These are phyloP conservation scores for Lamellibrachia luymesi DNA, from an alignment of 1,140 invertebrate genomes.

Conservation along the genomic window DNA sequence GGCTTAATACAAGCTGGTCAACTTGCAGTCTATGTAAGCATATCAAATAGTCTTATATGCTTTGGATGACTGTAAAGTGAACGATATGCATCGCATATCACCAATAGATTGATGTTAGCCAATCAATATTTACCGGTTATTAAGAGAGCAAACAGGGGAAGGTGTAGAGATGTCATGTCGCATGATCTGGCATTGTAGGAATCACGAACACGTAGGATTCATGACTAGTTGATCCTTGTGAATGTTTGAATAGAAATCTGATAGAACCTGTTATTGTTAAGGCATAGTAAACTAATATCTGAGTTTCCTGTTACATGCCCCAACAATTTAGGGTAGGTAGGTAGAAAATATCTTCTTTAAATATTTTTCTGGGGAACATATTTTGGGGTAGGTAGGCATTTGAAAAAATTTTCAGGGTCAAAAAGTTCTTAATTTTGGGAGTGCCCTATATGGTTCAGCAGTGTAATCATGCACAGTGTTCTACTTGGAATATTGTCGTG, in stretches of 20 bases:
- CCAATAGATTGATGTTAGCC: not conserved
- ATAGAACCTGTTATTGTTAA: too few species aligned
- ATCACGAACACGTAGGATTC: not conserved
- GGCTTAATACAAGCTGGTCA: not conserved
- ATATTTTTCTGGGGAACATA: too few species aligned
- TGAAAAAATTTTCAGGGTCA: too few species aligned
- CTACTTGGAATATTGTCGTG: too few species aligned
- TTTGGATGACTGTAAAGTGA: not conserved
- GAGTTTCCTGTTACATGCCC: too few species aligned
- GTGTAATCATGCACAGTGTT: too few species aligned
- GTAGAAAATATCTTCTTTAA: too few species aligned
- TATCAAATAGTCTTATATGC: not conserved
- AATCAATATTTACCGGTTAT: not conserved
- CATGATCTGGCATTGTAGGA: not conserved
- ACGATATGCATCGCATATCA: not conserved
- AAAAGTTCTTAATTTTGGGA: too few species aligned
- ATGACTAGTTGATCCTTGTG: not conserved
- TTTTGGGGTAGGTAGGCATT: too few species aligned
- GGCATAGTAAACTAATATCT: too few species aligned
- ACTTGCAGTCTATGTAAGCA: not conserved
- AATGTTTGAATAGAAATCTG: not conserved
- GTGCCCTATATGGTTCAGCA: too few species aligned
- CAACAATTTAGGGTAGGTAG: too few species aligned
- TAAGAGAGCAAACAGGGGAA: not conserved
- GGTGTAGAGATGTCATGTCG: not conserved